Percentiles rank a stretch among this genome's conserved stretches.
phyloP scores from a whole-genome alignment of 2,888 invertebrate genomes.

The Epinotia bilunana region DNA sequence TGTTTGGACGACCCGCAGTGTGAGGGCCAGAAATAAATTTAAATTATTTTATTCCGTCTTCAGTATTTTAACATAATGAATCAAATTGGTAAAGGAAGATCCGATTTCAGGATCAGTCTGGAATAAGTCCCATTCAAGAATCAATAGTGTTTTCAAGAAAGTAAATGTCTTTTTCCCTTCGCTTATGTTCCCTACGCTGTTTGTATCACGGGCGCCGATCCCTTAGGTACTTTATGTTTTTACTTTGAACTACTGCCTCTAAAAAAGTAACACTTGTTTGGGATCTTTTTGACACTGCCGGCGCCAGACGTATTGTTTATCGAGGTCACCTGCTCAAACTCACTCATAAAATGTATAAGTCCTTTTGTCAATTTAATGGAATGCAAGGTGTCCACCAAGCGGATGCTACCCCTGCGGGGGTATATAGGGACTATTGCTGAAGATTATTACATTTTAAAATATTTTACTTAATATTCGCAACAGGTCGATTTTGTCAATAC shows the following conservation, averaged over 20 bases:
- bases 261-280: constrained; percentile 11
- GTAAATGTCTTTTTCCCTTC: neutral
- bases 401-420: too few species aligned
- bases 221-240: neutral
- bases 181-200: neutral
- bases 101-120: neutral
- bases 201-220: neutral
- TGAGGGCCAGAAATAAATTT: neutral
- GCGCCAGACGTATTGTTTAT: constrained; percentile 26
- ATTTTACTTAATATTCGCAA: neutral
- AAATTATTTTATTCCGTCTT: neutral
- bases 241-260: neutral
- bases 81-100: neutral
- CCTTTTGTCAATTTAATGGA: too few species aligned
- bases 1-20: neutral
- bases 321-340: constrained; percentile 21
- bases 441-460: neutral
- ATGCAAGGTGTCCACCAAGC: too few species aligned
- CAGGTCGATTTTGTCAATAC: too few species aligned
- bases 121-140: neutral
- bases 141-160: neutral
- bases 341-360: neutral
- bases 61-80: neutral
- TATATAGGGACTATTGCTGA: too few species aligned
- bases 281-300: constrained; percentile 14